Conservation (phyloP, 2,797 vertebrate species). For the Varecia variegata region DNA sequence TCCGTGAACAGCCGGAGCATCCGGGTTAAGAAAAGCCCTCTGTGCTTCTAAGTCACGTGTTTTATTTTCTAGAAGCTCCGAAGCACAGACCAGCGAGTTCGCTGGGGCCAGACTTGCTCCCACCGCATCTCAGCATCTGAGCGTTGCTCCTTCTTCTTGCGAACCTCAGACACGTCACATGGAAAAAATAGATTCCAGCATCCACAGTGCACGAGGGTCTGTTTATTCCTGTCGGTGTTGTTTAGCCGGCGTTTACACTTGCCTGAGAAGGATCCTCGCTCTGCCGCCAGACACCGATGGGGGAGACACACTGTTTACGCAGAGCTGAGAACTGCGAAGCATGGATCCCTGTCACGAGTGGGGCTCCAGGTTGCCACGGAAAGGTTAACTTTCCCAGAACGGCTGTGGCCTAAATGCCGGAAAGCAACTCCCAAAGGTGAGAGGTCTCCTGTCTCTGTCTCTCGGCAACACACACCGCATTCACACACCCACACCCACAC, state of each 20-base stretch:
- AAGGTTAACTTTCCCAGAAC: neutral
- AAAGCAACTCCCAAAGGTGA: neutral
- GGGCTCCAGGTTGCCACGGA: rapidly evolving
- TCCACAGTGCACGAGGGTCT: rapidly evolving
- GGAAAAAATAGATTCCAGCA: neutral
- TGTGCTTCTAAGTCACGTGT: neutral
- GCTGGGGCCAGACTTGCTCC: neutral
- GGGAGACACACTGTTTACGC: neutral
- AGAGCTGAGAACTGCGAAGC: neutral
- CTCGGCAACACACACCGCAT: neutral
- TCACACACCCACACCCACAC: neutral
- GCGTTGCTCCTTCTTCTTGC: no score
- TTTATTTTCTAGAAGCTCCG: neutral
- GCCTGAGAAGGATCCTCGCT: no score
- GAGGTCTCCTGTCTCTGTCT: neutral
- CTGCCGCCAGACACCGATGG: rapidly evolving
- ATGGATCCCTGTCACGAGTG: rapidly evolving
- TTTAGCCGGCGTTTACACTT: neutral
- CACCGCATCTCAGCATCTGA: neutral
- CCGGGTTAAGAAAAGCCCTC: neutral
- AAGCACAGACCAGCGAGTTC: neutral
- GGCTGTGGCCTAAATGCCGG: neutral
- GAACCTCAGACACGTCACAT: no score
- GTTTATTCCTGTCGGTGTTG: neutral
- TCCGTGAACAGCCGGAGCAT: rapidly evolving